Evolutionary conservation across 2,888 invertebrate genomes (phyloP).

Genomic region (Drosophila macrospina): DNA sequence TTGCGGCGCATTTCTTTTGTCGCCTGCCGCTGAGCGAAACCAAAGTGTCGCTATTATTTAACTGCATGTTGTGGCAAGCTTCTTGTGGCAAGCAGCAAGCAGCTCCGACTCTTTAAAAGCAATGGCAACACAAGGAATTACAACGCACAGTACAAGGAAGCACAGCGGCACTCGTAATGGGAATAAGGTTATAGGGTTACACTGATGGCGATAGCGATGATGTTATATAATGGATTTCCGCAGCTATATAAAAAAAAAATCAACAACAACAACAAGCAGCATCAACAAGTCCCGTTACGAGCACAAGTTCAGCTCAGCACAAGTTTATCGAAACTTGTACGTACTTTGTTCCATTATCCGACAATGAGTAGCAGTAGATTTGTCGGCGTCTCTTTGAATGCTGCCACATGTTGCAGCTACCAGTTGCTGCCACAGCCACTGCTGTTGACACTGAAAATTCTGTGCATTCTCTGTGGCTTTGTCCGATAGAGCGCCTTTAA

Average conservation of each 20-base stretch:
- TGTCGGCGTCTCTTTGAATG: conserved; percentile 38
- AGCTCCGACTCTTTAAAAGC: conserved; percentile 54
- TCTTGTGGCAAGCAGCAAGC: conserved; percentile 48
- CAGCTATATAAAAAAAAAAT: conserved; percentile 28
- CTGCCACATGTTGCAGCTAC: conserved; percentile 52
- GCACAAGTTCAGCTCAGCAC: conserved; percentile 13
- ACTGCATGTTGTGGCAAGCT: conserved; percentile 60
- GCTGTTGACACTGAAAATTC: conserved; percentile 60
- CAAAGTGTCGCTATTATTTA: conserved; percentile 80
- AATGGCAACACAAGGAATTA: conserved; percentile 62
- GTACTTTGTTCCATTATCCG: conserved; percentile 46
- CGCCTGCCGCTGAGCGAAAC: conserved; percentile 55
- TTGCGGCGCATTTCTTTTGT: conserved; percentile 64
- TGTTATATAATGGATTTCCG: conserved; percentile 59
- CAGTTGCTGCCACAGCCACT: conserved; percentile 30
- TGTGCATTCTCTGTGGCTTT: conserved; percentile 46
- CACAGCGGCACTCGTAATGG: conserved; percentile 34
- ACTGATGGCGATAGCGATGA: conserved; percentile 35
- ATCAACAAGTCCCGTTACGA: conserved; percentile 3
- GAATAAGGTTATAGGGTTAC: conserved; percentile 69
- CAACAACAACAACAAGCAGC: neutral
- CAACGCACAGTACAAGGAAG: conserved; percentile 28
- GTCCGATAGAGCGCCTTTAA: conserved; percentile 44
- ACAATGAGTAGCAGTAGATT: conserved; percentile 58
- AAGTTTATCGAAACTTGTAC: conserved; percentile 33